Evolutionary conservation across 2,797 vertebrate species (phyloP).

Genomic region (Lindbergichthys nudifrons): DNA sequence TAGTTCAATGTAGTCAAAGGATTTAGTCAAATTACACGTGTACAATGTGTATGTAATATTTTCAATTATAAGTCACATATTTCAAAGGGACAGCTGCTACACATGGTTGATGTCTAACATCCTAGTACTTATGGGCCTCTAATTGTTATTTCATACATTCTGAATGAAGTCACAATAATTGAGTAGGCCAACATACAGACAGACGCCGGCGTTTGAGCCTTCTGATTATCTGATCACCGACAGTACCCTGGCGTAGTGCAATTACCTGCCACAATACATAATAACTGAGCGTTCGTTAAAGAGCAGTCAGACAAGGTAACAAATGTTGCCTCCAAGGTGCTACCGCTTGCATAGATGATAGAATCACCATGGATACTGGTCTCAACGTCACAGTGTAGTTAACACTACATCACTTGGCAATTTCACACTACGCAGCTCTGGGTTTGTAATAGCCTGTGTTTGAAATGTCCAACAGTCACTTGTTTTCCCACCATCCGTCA

Average conservation of each 20-base stretch:
- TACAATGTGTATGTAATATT: neutral
- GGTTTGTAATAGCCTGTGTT: constrained; percentile 48
- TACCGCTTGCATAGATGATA: constrained; percentile 26
- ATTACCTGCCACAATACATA: constrained; percentile 23
- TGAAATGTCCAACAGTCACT: constrained; percentile 41
- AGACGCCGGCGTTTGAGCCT: constrained; percentile 22
- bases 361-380: constrained; percentile 45
- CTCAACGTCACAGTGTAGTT: constrained; percentile 46
- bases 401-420: constrained; percentile 50
- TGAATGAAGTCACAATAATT: constrained; percentile 19
- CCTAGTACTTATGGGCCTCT: neutral
- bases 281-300: constrained; percentile 15
- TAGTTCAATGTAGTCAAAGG: neutral
- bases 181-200: constrained; percentile 7
- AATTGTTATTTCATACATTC: constrained; percentile 33
- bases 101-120: neutral
- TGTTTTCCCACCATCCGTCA: constrained; percentile 12
- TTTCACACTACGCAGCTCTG: constrained; percentile 57
- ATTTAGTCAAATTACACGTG: neutral
- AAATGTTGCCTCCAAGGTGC: constrained; percentile 23
- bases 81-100: rapidly evolving
- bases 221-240: constrained; percentile 34
- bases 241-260: constrained; percentile 21
- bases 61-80: neutral
- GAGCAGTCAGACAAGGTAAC: constrained; percentile 22